These are phyloP conservation scores for Cebus imitator DNA, from an alignment of 2,113 vertebrate species.

Conservation along the genomic window DNA sequence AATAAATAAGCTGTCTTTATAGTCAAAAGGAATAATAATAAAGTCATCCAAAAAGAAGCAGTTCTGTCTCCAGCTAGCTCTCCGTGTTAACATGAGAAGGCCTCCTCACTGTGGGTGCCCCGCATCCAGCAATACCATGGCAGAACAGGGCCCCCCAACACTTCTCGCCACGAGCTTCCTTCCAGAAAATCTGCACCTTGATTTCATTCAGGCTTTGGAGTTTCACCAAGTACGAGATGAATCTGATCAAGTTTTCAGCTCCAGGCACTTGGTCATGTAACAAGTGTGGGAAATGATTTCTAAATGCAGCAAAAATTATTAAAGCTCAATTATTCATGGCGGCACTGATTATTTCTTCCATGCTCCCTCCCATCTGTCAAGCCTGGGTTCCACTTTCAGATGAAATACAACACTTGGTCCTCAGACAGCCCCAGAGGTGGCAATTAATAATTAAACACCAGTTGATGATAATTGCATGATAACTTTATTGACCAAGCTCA, in stretches of 20 bases:
- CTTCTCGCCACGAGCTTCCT: accelerated
- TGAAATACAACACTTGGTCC: conserved; percentile 75
- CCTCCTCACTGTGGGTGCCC: accelerated
- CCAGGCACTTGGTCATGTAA: conserved; percentile 70
- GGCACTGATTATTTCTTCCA: conserved; percentile 76
- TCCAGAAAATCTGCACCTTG: background rate
- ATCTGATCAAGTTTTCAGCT: conserved; percentile 68
- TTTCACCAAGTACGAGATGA: conserved; percentile 32
- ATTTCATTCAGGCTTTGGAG: background rate
- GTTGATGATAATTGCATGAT: conserved; percentile 86
- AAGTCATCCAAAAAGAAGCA: background rate
- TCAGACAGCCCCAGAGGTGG: conserved; percentile 83
- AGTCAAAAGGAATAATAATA: background rate
- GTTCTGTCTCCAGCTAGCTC: accelerated
- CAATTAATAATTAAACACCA: conserved; percentile 86
- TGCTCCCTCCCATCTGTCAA: conserved; percentile 73
- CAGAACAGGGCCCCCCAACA: accelerated
- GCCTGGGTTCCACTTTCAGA: conserved; percentile 71
- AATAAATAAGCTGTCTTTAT: background rate
- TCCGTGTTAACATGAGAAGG: accelerated
- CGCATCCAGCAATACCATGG: accelerated
- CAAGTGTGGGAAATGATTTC: conserved; percentile 79
- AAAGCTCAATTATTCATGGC: conserved; percentile 85
- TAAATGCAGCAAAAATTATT: conserved; percentile 82
- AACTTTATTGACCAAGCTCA: conserved; percentile 85